Evolutionary conservation across 2,888 invertebrate species (phyloP).

Genomic region (Drepanosiphum platanoidis): DNA sequence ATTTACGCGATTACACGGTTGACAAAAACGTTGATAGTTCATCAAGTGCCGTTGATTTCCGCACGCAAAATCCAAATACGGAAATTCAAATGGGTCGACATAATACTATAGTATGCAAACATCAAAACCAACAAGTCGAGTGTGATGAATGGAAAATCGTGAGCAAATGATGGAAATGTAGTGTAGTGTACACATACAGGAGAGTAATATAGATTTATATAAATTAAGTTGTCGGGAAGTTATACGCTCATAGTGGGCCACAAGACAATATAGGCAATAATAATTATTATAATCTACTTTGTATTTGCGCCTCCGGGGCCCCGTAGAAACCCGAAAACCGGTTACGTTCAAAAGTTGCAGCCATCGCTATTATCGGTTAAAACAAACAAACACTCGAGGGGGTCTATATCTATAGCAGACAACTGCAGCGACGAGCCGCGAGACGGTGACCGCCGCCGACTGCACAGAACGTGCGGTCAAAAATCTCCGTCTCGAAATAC

Average conservation of each 20-base stretch:
- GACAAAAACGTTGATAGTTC: no score
- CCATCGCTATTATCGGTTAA: slow-evolving; percentile 35
- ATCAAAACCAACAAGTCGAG: background rate
- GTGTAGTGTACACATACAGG: no score
- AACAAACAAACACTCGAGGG: slow-evolving; percentile 55
- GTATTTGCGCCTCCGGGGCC: slow-evolving; percentile 20
- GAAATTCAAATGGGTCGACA: background rate
- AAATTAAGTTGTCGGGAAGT: slow-evolving; percentile 48
- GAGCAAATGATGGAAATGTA: slow-evolving; percentile 30
- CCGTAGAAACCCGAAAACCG: slow-evolving; percentile 13
- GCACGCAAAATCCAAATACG: background rate
- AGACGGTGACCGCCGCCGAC: background rate
- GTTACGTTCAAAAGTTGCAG: slow-evolving; percentile 43
- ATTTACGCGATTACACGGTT: no score
- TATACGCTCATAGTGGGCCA: background rate
- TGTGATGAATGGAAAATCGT: slow-evolving; percentile 27
- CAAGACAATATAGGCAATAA: slow-evolving; percentile 38
- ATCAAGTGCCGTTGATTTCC: no score
- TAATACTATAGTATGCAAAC: slow-evolving; percentile 27
- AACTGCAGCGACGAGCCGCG: background rate
- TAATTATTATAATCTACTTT: slow-evolving; percentile 53
- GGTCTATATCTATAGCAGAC: slow-evolving; percentile 20
- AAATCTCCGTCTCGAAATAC: slow-evolving; percentile 10
- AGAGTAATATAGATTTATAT: slow-evolving; percentile 21
- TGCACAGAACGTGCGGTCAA: slow-evolving; percentile 21